A percentile compares a stretch with the other conserved stretches of the same genome.
These are phyloP conservation scores for Drosophila cardini DNA, from an alignment of 1,140 invertebrate species.

Conservation along the genomic window DNA sequence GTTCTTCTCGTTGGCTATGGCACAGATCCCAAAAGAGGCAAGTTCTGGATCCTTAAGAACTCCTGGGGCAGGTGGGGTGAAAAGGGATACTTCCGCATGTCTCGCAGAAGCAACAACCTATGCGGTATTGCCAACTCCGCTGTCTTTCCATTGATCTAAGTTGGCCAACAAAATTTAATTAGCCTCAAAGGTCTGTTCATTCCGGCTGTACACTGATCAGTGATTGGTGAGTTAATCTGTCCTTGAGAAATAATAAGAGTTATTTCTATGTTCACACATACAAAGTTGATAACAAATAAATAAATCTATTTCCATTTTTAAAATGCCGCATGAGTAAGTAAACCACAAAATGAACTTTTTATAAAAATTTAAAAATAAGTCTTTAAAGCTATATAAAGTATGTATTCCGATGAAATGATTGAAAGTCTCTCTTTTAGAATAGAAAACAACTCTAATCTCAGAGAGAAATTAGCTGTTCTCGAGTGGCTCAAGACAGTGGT, in stretches of 20 bases:
- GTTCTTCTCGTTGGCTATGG: slow-evolving; percentile 90
- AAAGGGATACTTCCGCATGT: slow-evolving; percentile 87
- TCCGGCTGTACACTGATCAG: no score
- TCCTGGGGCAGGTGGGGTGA: slow-evolving; percentile 87
- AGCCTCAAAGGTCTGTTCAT: no score
- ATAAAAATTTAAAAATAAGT: no score
- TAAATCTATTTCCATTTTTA: no score
- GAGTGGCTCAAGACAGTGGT: background rate
- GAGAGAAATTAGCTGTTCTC: background rate
- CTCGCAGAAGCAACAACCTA: slow-evolving; percentile 87
- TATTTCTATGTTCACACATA: no score
- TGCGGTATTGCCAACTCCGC: slow-evolving; percentile 84
- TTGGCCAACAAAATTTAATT: background rate
- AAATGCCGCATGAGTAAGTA: no score
- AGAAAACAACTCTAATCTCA: background rate
- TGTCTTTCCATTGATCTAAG: slow-evolving; percentile 24
- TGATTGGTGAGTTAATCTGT: no score
- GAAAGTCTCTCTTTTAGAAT: background rate
- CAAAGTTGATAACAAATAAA: no score
- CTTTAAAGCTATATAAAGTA: no score
- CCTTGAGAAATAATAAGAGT: no score
- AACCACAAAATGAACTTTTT: no score
- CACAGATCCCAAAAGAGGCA: slow-evolving; percentile 80
- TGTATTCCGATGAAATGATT: no score
- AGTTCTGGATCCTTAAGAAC: slow-evolving; percentile 90